Base-by-base conservation (phyloP, 2,888 invertebrate genomes). In the Liodrosophila aerea region DNA sequence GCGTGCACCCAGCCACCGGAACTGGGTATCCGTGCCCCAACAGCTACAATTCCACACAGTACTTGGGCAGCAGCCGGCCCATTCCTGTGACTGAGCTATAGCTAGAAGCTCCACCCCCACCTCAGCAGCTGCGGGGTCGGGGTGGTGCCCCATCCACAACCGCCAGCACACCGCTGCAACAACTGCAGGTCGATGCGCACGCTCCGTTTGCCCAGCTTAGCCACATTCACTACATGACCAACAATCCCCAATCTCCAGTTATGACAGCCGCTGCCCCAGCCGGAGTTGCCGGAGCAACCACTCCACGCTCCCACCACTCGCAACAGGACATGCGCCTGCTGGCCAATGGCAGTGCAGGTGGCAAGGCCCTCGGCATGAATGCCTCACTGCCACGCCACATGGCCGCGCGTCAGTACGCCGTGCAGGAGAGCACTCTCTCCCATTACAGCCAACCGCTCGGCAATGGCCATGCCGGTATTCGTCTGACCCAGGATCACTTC, bases 41-140 rank as follows among this genome's bases (percentile, higher is more conserved):
- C 56, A 83, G 81, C 64, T 85, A 81, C 56, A 84, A 84, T 47
- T 87, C 92, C 34, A 89, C 91, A 52, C 91, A 91, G 87, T 92
- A 87, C 89, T 92, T 86, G 87, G 86, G 87, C 64, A 78, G 84
- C 67, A 92, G 93, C 22, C 22, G 22, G 87, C 95, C 95, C 13
- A 95, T 96, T 87, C 96, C 96, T 76, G 96, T 96, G 86, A 96
- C 96, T 92, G 96, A 96, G 90, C 96, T 96, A 95, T 96, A 96
- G 96, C 96, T 96, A 96, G 96, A 96, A 88, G 95, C 80, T 73
- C 89, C 95, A 91, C 95, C 95, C 95, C 95, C 96, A 93, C 95
- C 95, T 92, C 94, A 93, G 74, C 94, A 93, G 74, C 73, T 87
- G 92, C 93, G 94, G 84, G 88, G 89, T 87, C 86, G 90, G 89